Conservation (phyloP, 2,797 vertebrate genomes). For the Sciaenops ocellatus region DNA sequence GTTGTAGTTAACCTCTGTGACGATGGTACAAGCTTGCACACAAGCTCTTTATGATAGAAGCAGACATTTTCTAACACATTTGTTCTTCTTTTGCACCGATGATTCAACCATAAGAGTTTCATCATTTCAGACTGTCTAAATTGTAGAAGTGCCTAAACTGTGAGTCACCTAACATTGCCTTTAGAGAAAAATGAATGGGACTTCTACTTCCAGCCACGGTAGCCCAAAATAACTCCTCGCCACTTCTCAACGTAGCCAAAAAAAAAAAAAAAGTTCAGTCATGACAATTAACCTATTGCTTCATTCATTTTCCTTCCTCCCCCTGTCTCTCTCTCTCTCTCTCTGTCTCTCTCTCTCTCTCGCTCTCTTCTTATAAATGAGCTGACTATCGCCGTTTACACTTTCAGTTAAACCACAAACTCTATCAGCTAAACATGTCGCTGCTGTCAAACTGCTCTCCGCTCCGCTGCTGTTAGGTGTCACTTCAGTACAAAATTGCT, state of each 20-base stretch:
- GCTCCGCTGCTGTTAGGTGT: no score
- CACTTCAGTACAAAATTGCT: no score
- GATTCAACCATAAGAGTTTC: conserved; percentile 17
- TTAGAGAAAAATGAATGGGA: not conserved
- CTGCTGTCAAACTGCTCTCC: no score
- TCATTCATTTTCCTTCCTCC: no score
- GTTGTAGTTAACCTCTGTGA: not conserved
- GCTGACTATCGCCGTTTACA: no score
- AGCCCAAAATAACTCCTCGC: not conserved
- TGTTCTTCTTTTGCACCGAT: not conserved
- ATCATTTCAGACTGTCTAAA: not conserved
- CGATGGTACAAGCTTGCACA: not conserved
- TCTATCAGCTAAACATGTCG: no score
- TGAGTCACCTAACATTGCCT: conserved; percentile 21
- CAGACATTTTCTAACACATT: not conserved
- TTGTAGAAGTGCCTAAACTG: not conserved
- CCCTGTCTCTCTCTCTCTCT: no score
- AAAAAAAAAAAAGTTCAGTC: not conserved
- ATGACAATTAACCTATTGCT: no score
- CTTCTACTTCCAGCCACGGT: not conserved
- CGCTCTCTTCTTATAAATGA: no score
- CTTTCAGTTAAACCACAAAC: no score
- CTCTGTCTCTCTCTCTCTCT: no score
- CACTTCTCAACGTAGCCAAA: not conserved
- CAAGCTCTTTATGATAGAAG: not conserved